Percentiles rank a stretch among this genome's conserved stretches.
Conservation (phyloP, 2,888 invertebrate species). For the Eupithecia tripunctaria region DNA sequence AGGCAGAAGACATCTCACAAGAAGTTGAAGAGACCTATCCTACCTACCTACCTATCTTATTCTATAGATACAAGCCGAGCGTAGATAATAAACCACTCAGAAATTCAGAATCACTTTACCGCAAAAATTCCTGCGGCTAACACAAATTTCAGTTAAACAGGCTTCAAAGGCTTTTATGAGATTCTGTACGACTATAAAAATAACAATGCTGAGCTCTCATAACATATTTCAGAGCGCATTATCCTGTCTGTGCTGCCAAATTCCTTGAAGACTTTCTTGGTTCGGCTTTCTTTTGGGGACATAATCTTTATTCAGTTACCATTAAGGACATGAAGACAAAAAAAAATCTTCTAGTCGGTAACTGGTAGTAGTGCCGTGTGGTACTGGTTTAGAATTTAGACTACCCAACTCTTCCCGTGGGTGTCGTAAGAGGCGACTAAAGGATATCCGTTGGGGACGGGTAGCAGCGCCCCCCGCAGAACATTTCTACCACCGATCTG, state of each 20-base stretch:
- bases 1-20: too few relatives aligned
- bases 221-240: conserved; percentile 48
- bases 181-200: conserved; percentile 61
- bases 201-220: conserved; percentile 56
- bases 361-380: too few relatives aligned
- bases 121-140: conserved; percentile 59
- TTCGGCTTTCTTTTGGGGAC: not conserved
- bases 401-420: too few relatives aligned
- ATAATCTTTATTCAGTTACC: not conserved
- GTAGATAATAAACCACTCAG: conserved; percentile 45
- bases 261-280: conserved; percentile 21
- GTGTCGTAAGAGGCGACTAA: too few relatives aligned
- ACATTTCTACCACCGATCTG: too few relatives aligned
- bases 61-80: conserved; percentile 31
- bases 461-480: too few relatives aligned
- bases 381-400: too few relatives aligned
- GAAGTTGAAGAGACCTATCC: too few relatives aligned
- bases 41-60: too few relatives aligned
- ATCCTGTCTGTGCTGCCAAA: conserved; percentile 29
- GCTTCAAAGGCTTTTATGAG: conserved; percentile 65
- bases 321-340: too few relatives aligned
- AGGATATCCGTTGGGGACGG: too few relatives aligned
- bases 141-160: conserved; percentile 73
- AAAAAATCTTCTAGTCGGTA: too few relatives aligned
- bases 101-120: conserved; percentile 57